Percentiles rank a stretch among this genome's conserved stretches.
Conservation (phyloP, 2,797 vertebrate genomes). For the Hemibagrus guttatus region DNA sequence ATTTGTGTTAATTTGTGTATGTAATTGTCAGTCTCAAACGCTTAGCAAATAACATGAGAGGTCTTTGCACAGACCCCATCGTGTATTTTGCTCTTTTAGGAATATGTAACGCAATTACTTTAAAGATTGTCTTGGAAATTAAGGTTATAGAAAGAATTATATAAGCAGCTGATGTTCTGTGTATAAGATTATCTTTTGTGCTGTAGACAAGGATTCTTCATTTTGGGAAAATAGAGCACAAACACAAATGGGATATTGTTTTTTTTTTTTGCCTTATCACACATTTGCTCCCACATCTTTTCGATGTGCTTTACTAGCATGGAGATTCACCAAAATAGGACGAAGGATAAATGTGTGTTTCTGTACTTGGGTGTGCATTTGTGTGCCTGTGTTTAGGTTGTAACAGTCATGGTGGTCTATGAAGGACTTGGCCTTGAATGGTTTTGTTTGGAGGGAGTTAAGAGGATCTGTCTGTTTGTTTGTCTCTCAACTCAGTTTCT, state of each 20-base stretch:
- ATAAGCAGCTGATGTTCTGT: slow-evolving; percentile 12
- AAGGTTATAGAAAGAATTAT: slow-evolving; percentile 8
- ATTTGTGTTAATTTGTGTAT: neutral
- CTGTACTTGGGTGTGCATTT: slow-evolving; percentile 11
- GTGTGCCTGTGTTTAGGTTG: slow-evolving; percentile 21
- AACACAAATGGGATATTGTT: neutral
- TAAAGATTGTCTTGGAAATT: neutral
- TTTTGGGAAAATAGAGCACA: slow-evolving; percentile 6
- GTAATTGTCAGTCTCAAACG: neutral
- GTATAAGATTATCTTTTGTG: slow-evolving; percentile 34
- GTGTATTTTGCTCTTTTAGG: neutral
- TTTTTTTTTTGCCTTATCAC: neutral
- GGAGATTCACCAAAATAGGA: slow-evolving; percentile 36
- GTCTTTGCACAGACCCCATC: neutral
- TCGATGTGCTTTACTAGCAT: slow-evolving; percentile 10
- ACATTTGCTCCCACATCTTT: neutral
- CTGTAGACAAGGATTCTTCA: slow-evolving; percentile 3
- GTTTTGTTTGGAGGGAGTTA: slow-evolving; percentile 49
- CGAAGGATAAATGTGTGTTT: slow-evolving; percentile 40
- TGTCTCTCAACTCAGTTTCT: slow-evolving; percentile 34
- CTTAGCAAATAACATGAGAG: neutral
- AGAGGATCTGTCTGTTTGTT: slow-evolving; percentile 40
- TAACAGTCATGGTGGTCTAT: slow-evolving; percentile 53
- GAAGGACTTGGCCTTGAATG: slow-evolving; percentile 48
- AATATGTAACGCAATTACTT: neutral